Evolutionary conservation across 2,888 invertebrate species (phyloP), one percentile per base, ranked within the genome.

Genomic region (Idaea straminata): DNA sequence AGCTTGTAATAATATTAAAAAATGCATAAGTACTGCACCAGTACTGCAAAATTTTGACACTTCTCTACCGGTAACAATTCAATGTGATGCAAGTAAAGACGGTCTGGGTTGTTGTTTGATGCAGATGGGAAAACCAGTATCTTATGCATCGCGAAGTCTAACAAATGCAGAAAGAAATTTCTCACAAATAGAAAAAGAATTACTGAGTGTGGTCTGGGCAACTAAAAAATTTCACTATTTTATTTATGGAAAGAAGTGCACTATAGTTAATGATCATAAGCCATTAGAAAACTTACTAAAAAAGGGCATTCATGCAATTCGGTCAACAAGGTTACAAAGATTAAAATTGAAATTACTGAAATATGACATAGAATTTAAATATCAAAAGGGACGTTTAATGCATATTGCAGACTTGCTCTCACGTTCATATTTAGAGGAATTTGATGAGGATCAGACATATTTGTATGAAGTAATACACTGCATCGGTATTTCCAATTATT

Each of bases 111-210:
- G 76, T 4, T 74, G 72, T 63, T 65, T 75, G 57, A 63, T 76
- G 66, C 70, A 77, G 60, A 64, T 34, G 10, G 73, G 67, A 34
- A 70, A 74, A 5, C 74, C 74, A 35, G 62, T 74, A 13, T 15
- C 64, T n/a, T 74, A 57, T 66, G 65, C 64, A 25, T 69, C 72
- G 6, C 16, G 72, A 72, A 71, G 74, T 15, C 65, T 76, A 5
- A 74, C 75, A 0, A 70, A 71, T 10, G 65, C 75, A 1, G 73
- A 75, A 61, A 16, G 36, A 13, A 65, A 72, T 5, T 75, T 75
- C 34, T 76, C 78, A 0, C 76, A 77, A 63, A 80, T 79, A 13
- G 77, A 78, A 35, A 79, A 80, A 34, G 79, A 79, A 58, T 60
- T 80, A 67, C 47, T 78, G 3, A 78, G 77, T 0, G 78, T 78